A percentile compares a stretch with the other conserved stretches of the same genome.
Evolutionary conservation across 2,888 invertebrate genomes (phyloP).

Genomic region (Tipula confusa): DNA sequence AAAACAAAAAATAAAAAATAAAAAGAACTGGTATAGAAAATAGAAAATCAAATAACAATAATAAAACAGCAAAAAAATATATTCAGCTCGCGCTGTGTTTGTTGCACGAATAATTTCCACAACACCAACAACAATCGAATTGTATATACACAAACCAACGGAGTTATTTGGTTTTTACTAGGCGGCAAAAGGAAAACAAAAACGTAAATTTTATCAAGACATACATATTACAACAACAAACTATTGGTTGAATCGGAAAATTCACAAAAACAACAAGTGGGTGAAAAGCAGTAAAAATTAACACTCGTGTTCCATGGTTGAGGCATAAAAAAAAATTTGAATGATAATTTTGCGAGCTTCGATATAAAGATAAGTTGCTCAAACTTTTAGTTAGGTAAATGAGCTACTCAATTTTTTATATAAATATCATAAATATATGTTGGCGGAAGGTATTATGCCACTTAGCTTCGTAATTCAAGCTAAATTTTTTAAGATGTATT

Average conservation of each 20-base stretch:
- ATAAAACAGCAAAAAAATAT: not conserved
- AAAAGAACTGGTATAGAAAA: too few relatives aligned
- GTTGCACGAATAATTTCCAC: not conserved
- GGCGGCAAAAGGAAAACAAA: not conserved
- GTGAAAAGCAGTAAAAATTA: not conserved
- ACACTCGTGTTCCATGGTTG: not conserved
- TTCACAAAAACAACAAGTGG: slow-evolving; percentile 16
- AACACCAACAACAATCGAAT: not conserved
- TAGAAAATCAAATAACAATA: not conserved
- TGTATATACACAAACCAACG: not conserved
- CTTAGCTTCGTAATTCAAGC: too few relatives aligned
- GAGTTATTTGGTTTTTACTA: not conserved
- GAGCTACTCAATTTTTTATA: too few relatives aligned
- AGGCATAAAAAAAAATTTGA: too few relatives aligned
- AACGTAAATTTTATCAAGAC: not conserved
- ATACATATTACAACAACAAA: not conserved
- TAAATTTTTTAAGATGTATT: too few relatives aligned
- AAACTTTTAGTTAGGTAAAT: too few relatives aligned
- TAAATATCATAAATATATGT: too few relatives aligned
- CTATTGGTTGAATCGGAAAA: not conserved
- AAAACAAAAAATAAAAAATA: not conserved
- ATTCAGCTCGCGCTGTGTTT: not conserved
- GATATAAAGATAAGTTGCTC: too few relatives aligned
- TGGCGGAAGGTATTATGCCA: too few relatives aligned
- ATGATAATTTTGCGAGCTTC: too few relatives aligned